Evolutionary conservation across 2,797 vertebrate genomes (phyloP).

Genomic region (Coluber constrictor): DNA sequence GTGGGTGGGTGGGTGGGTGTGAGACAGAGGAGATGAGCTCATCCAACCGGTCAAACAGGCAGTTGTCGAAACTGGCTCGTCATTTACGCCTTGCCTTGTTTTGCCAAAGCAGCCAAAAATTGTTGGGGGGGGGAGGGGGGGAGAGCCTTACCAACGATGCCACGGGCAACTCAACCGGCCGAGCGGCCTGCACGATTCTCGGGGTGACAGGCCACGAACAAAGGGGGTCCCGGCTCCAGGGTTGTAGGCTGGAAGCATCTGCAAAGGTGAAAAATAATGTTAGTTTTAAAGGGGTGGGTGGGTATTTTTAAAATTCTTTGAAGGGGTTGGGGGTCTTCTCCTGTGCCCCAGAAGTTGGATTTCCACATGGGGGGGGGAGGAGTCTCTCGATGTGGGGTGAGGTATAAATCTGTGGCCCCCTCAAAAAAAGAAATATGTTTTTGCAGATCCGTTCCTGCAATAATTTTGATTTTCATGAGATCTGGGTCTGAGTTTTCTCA

Average conservation of each 20-base stretch:
- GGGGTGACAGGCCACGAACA: slow-evolving; percentile 20
- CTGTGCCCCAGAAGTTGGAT: neutral
- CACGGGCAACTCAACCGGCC: slow-evolving; percentile 10
- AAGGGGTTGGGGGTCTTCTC: neutral
- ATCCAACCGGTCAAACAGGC: neutral
- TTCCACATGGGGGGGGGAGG: no score
- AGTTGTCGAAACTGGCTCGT: neutral
- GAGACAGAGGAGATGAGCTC: neutral
- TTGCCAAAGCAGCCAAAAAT: no score
- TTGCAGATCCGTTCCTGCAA: neutral
- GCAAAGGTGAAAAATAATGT: neutral
- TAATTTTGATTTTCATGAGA: neutral
- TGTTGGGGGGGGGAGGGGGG: no score
- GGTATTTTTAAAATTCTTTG: no score
- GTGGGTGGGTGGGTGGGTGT: rapidly evolving
- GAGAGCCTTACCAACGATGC: slow-evolving; percentile 50
- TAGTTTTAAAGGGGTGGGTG: no score
- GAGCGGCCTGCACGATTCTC: slow-evolving; percentile 16
- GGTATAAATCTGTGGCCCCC: neutral
- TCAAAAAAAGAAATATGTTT: neutral
- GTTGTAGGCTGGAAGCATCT: slow-evolving; percentile 25
- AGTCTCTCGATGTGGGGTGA: neutral
- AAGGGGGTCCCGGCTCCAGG: rapidly evolving
- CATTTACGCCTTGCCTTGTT: neutral
- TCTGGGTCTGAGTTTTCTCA: neutral